Conservation (phyloP, 2,888 invertebrate genomes). For the Ischnura elegans region DNA sequence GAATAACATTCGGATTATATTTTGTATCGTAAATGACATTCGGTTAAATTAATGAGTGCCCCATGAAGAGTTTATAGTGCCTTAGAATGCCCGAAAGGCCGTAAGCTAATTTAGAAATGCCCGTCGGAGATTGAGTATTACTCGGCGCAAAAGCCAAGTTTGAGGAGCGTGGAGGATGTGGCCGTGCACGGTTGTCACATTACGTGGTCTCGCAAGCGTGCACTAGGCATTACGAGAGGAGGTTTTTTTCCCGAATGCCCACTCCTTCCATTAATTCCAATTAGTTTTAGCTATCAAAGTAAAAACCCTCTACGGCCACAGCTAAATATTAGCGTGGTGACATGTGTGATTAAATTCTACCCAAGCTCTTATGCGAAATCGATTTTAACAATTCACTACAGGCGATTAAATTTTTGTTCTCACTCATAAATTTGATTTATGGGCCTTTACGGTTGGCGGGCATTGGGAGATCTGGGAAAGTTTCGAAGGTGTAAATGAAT, state of each 20-base stretch:
- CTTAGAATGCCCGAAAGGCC: background rate
- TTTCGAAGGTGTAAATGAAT: background rate
- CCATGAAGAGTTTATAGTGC: background rate
- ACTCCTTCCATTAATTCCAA: slow-evolving; percentile 42
- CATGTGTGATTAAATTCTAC: slow-evolving; percentile 18
- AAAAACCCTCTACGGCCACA: background rate
- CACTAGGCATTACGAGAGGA: background rate
- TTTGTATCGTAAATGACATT: background rate
- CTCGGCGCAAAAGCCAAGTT: background rate
- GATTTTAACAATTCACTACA: slow-evolving; percentile 7
- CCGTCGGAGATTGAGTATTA: background rate
- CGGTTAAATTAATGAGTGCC: background rate
- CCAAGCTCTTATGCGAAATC: background rate
- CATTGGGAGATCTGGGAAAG: background rate
- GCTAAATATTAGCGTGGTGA: background rate
- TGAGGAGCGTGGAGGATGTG: slow-evolving; percentile 12
- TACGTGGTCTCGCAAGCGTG: slow-evolving; percentile 5
- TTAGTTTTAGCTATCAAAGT: slow-evolving; percentile 25
- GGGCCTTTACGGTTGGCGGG: background rate
- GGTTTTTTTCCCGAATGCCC: background rate
- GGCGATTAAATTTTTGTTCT: background rate
- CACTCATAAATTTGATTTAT: background rate
- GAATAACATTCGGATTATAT: background rate
- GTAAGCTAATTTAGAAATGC: background rate
- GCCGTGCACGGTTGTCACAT: slow-evolving; percentile 14